These are phyloP conservation scores for Campylorhamphus procurvoides DNA, from an alignment of 2,113 vertebrate genomes.

Conservation along the genomic window DNA sequence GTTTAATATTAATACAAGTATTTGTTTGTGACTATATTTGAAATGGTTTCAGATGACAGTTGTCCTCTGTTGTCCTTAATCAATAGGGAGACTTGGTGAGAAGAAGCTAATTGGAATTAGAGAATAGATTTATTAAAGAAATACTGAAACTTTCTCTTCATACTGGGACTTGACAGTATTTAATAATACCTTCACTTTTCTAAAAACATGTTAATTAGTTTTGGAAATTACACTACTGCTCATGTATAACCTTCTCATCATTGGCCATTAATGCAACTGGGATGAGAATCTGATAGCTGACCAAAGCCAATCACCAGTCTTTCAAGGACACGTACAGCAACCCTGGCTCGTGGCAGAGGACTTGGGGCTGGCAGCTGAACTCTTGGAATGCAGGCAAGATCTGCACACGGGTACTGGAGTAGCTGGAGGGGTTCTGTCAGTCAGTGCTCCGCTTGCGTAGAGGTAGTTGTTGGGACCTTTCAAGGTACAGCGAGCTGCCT, in stretches of 20 bases:
- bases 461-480: neutral
- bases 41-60: constrained; percentile 13
- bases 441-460: neutral
- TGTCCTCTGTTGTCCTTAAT: constrained; percentile 39
- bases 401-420: neutral
- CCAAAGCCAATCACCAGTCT: neutral
- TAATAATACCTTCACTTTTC: neutral
- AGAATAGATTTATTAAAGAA: neutral
- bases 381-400: neutral
- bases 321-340: neutral
- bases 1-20: constrained; percentile 51
- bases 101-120: constrained; percentile 8
- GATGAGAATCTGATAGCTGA: neutral
- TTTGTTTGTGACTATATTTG: constrained; percentile 47
- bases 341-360: neutral
- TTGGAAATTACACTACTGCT: neutral
- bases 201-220: neutral
- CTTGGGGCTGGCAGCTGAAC: neutral
- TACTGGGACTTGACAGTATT: neutral
- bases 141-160: constrained; percentile 17
- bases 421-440: neutral
- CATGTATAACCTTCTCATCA: neutral
- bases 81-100: neutral
- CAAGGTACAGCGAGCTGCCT: neutral
- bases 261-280: neutral